These are phyloP conservation scores for Rhabdornis inornatus DNA, from an alignment of 2,113 vertebrate genomes.

Conservation along the genomic window DNA sequence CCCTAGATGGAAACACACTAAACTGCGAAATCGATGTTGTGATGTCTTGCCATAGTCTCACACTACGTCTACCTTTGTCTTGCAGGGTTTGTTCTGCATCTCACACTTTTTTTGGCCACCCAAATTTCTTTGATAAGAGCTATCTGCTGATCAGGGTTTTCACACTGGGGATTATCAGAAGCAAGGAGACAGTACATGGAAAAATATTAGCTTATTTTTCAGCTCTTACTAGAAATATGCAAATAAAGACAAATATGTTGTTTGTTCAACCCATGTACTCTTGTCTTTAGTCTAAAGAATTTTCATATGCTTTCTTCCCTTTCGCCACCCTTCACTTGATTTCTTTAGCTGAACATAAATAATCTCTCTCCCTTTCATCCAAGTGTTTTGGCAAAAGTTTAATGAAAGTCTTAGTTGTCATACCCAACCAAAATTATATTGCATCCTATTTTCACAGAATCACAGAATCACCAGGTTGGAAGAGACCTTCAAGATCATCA, in stretches of 20 bases:
- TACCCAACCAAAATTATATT: background rate
- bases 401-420: background rate
- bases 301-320: background rate
- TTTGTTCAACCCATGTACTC: background rate
- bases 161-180: background rate
- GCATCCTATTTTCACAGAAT: no score
- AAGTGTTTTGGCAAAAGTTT: background rate
- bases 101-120: background rate
- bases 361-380: background rate
- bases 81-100: background rate
- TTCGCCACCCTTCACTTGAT: background rate
- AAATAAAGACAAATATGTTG: background rate
- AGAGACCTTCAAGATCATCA: no score
- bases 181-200: background rate
- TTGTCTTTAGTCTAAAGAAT: background rate
- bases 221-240: background rate
- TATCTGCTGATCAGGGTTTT: background rate
- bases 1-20: background rate
- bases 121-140: background rate
- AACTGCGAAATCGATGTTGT: background rate
- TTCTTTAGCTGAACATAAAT: background rate
- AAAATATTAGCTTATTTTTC: background rate
- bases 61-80: background rate
- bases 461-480: no score
- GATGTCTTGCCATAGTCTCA: accelerated